Conservation (phyloP, 1,140 invertebrate genomes). For the Penaeus chinensis region DNA sequence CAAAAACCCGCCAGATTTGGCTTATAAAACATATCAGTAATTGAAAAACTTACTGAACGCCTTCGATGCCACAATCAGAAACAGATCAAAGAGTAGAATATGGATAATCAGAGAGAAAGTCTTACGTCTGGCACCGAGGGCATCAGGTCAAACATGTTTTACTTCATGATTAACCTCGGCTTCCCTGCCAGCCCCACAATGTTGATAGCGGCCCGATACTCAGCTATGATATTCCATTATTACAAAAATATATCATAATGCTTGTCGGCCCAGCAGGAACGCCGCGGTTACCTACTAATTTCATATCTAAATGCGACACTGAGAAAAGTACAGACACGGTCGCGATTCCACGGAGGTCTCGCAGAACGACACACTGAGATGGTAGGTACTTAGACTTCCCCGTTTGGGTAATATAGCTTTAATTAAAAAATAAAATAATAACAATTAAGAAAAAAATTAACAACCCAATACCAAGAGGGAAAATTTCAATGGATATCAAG, state of each 20-base stretch:
- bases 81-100: background rate
- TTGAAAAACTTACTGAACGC: conserved; percentile 33
- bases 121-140: background rate
- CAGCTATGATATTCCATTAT: conserved; percentile 33
- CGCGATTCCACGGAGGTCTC: too few species aligned
- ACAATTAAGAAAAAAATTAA: too few species aligned
- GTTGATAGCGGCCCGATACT: conserved; percentile 39
- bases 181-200: conserved; percentile 38
- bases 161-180: background rate
- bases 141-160: too few species aligned
- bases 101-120: background rate
- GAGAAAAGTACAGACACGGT: conserved; percentile 36
- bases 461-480: too few species aligned
- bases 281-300: conserved; percentile 15
- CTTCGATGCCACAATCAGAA: background rate
- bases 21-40: conserved; percentile 43
- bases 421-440: background rate
- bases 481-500: too few species aligned
- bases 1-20: conserved; percentile 41
- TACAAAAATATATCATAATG: conserved; percentile 52
- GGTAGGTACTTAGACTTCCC: background rate
- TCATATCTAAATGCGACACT: conserved; percentile 37
- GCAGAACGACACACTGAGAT: conserved; percentile 2
- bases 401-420: conserved; percentile 2
- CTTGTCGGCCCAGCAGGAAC: conserved; percentile 28